A percentile compares a stretch with the other conserved stretches of the same genome.
phyloP scores from a whole-genome alignment of 2,113 vertebrate genomes.

The Hyperopisus bebe region DNA sequence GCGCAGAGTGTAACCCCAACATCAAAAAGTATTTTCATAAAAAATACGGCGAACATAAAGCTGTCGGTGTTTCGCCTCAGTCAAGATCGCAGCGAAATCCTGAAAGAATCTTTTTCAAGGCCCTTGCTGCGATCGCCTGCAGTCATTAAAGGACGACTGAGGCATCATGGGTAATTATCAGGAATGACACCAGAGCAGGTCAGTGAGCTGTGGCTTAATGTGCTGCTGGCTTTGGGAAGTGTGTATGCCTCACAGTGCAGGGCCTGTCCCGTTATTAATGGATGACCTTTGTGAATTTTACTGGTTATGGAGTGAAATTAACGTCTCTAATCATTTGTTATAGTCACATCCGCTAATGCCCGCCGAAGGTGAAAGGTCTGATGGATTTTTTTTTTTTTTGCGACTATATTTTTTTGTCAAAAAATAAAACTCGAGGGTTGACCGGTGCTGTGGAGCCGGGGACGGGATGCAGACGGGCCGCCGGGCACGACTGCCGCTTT shows the following conservation, averaged over 20 bases:
- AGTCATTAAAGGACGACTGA: constrained; percentile 27
- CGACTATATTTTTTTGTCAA: background rate
- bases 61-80: background rate
- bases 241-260: constrained; percentile 35
- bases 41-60: background rate
- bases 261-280: constrained; percentile 45
- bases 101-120: constrained; percentile 5
- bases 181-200: constrained; percentile 39
- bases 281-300: constrained; percentile 46
- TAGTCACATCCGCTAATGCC: constrained; percentile 30
- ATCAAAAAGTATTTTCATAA: background rate
- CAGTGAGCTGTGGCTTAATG: constrained; percentile 40
- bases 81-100: constrained; percentile 18
- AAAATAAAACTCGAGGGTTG: background rate
- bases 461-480: background rate
- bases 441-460: background rate
- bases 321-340: constrained; percentile 44
- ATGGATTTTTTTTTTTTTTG: background rate
- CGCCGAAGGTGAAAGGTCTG: constrained; percentile 16
- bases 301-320: constrained; percentile 41
- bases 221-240: constrained; percentile 34
- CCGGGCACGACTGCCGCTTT: background rate
- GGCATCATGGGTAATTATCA: constrained; percentile 41
- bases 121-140: background rate
- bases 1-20: background rate